phyloP scores from a whole-genome alignment of 1,140 invertebrate species.

The Drosophila fuyamai region DNA sequence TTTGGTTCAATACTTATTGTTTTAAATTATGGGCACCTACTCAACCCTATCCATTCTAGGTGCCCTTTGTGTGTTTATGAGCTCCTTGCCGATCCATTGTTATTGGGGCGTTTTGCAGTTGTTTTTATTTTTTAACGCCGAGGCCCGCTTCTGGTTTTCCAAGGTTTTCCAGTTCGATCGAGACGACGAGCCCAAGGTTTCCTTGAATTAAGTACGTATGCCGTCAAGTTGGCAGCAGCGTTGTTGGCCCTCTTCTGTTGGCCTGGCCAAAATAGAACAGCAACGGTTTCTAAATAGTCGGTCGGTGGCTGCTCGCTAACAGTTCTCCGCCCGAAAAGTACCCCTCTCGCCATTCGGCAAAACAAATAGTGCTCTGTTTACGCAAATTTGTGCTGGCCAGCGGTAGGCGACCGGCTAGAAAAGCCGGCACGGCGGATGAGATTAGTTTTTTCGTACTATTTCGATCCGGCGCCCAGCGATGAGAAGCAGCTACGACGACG shows the following conservation, averaged over 20 bases:
- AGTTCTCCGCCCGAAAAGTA: constrained; percentile 4
- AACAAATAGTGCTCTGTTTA: constrained; percentile 67
- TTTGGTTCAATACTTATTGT: neutral
- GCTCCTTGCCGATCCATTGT: constrained; percentile 12
- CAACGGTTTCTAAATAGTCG: constrained; percentile 79
- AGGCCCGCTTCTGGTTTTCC: constrained; percentile 70
- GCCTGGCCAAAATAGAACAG: constrained; percentile 82
- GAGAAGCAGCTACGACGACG: constrained; percentile 6
- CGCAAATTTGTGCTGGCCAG: constrained; percentile 64
- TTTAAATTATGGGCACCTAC: neutral
- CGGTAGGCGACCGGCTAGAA: constrained; percentile 60
- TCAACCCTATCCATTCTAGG: neutral
- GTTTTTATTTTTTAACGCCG: constrained; percentile 17
- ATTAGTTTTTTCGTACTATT: constrained; percentile 84
- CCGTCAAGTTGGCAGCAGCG: constrained; percentile 41
- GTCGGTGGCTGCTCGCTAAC: constrained; percentile 1
- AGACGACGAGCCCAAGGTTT: constrained; percentile 66
- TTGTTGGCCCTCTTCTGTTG: constrained; percentile 67
- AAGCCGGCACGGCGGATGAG: constrained; percentile 64
- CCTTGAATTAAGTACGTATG: constrained; percentile 49
- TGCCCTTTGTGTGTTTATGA: constrained; percentile 18
- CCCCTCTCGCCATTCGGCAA: constrained; percentile 24
- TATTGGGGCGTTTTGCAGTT: constrained; percentile 3
- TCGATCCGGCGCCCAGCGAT: constrained; percentile 73
- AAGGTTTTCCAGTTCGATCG: constrained; percentile 79